Base-by-base conservation (phyloP, 2,888 invertebrate species). In the Cryptocheilus praepositus region DNA sequence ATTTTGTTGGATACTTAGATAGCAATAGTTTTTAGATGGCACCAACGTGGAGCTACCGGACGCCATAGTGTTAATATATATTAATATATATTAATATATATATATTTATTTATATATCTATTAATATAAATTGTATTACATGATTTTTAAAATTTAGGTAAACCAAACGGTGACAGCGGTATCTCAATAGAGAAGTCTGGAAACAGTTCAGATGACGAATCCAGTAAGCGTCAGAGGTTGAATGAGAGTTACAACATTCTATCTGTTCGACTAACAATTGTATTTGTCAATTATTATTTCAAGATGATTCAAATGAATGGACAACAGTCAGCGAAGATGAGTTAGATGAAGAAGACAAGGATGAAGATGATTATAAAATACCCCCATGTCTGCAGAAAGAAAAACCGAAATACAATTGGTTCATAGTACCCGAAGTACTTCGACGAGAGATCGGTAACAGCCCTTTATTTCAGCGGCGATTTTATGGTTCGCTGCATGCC, bases 401-500 rank as follows among this genome's bases (percentile, higher is more conserved):
- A 52, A 91, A 91, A 83, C 94, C 94, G 2, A 92, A 92, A 82
- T 93, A 94, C 76, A 92, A 91, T 69, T 95, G 94, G 92, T 90
- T 91, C 74, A 90, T 93, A 61, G 87, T 94, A 51, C 89, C 91
- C 85, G 94, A 95, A 90, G 88, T 95, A 76, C 87, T 92, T 80
- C 93, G 91, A 83, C 91, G 93, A 79, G 93, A 93, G 86, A 90
- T 92, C 85, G 93, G 93, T 56, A 88, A 89, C 81, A 90, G 91
- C 87, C 89, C 90, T 79, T 89, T 91, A 66, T 95, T 96, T 86
- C 92, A 93, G 70, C 91, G 92, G 73, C 91, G 92, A 56, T 95
- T 94, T 88, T 95, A 95, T 82, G 94, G 95, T 1, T 96, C 96
- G 0, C 90, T 96, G 22, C 94, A 95, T 83, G 92, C 93, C 74